phyloP scores from a whole-genome alignment of 2,888 invertebrate species.

The Parnassius glacialis region DNA sequence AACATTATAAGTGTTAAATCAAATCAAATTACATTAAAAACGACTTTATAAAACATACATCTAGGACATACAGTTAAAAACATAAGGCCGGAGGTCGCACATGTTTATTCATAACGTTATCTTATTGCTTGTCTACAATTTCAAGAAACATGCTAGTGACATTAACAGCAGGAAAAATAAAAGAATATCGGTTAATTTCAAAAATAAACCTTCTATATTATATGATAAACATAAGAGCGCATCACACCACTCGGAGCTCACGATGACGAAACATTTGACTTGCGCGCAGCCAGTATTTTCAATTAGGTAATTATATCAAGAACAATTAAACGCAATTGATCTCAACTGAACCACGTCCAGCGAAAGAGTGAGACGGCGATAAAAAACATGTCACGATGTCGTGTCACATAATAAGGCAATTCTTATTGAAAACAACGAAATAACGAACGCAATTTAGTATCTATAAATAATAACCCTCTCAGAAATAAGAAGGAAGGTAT shows the following conservation, averaged over 20 bases:
- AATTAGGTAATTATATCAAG: conserved; percentile 75
- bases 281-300: conserved; percentile 39
- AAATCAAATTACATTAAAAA: not conserved
- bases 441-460: too few species aligned
- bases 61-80: conserved; percentile 3
- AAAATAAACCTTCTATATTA: not conserved
- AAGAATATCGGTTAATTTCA: not conserved
- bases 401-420: conserved; percentile 8
- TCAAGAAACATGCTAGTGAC: not conserved
- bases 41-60: not conserved
- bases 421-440: not conserved
- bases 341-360: conserved; percentile 56
- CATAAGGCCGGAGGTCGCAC: conserved; percentile 9
- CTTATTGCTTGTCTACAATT: conserved; percentile 3
- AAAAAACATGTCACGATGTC: conserved; percentile 28
- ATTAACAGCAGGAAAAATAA: not conserved
- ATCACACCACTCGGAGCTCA: not conserved
- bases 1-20: too few species aligned
- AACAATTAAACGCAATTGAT: conserved; percentile 77
- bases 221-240: not conserved
- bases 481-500: too few species aligned
- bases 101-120: conserved; percentile 6
- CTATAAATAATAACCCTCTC: too few species aligned
- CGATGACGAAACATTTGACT: conserved; percentile 22
- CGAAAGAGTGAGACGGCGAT: conserved; percentile 34